phyloP scores from a whole-genome alignment of 2,797 vertebrate species.

The Tokudaia tokunoshimensis region DNA sequence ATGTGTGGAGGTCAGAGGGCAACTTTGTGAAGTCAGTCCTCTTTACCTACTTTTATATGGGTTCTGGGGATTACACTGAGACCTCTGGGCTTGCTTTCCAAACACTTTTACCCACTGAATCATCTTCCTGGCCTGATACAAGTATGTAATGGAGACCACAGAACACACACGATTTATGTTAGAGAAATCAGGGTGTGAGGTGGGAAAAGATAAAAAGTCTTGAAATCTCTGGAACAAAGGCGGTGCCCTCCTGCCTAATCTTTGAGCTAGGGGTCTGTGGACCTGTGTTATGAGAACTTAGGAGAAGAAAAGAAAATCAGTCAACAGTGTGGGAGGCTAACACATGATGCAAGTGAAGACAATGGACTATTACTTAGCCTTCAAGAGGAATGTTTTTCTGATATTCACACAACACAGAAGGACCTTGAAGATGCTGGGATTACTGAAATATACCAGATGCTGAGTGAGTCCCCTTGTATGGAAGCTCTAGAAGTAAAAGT shows the following conservation, averaged over 20 bases:
- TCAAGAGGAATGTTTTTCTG: constrained; percentile 7
- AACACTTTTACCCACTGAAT: not conserved
- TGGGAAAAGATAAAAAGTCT: not conserved
- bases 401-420: not conserved
- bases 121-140: not conserved
- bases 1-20: not conserved
- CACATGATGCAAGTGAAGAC: not conserved
- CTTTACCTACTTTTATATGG: not conserved
- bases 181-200: not conserved
- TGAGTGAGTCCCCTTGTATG: not conserved
- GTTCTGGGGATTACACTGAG: not conserved
- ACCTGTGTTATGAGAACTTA: not conserved
- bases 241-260: not conserved
- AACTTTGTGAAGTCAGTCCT: not conserved
- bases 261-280: not conserved
- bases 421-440: not conserved
- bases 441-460: not conserved
- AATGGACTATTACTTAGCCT: not conserved
- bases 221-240: not conserved
- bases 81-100: not conserved
- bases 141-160: not conserved
- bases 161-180: not conserved
- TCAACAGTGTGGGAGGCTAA: not conserved
- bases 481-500: not conserved
- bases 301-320: not conserved